A percentile compares a stretch with the other conserved stretches of the same genome.
phyloP scores from a whole-genome alignment of 2,797 vertebrate genomes.

The Sus cebifrons region DNA sequence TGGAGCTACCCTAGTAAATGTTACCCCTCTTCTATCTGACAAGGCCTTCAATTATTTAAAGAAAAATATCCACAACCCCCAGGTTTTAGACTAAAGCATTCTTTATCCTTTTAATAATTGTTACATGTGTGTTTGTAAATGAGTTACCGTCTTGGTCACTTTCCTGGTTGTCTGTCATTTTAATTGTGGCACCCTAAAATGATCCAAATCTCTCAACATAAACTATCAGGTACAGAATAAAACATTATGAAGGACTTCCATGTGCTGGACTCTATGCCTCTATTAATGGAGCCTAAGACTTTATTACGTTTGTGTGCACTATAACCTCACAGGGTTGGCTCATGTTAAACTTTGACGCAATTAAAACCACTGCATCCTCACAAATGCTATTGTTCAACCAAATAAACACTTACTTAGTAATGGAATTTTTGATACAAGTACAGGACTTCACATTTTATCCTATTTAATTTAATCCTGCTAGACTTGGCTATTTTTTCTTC shows the following conservation, averaged over 20 bases:
- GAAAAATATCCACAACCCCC: conserved; percentile 46
- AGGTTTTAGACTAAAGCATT: conserved; percentile 66
- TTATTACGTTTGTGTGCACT: conserved; percentile 20
- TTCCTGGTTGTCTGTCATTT: conserved; percentile 61
- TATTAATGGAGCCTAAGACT: conserved; percentile 52
- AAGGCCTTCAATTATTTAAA: conserved; percentile 54
- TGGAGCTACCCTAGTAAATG: conserved; percentile 60
- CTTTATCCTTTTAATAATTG: conserved; percentile 39
- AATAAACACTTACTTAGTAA: conserved; percentile 28
- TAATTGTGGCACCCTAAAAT: conserved; percentile 61
- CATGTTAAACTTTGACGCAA: conserved; percentile 39
- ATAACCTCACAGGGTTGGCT: conserved; percentile 47
- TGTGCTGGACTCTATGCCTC: conserved; percentile 47
- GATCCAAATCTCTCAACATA: conserved; percentile 44
- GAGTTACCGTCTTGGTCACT: conserved; percentile 18
- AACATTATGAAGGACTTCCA: conserved; percentile 50
- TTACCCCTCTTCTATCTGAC: conserved; percentile 7
- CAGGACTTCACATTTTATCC: conserved; percentile 51
- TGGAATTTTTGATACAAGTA: conserved; percentile 61
- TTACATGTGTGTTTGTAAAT: conserved; percentile 55
- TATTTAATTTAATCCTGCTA: conserved; percentile 60
- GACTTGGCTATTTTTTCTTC: conserved; percentile 33
- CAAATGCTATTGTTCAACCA: conserved; percentile 12
- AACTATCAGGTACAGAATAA: conserved; percentile 68
- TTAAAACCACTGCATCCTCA: conserved; percentile 58